Base-by-base conservation (phyloP, 2,113 vertebrate species). In the Amphiprion percula region DNA sequence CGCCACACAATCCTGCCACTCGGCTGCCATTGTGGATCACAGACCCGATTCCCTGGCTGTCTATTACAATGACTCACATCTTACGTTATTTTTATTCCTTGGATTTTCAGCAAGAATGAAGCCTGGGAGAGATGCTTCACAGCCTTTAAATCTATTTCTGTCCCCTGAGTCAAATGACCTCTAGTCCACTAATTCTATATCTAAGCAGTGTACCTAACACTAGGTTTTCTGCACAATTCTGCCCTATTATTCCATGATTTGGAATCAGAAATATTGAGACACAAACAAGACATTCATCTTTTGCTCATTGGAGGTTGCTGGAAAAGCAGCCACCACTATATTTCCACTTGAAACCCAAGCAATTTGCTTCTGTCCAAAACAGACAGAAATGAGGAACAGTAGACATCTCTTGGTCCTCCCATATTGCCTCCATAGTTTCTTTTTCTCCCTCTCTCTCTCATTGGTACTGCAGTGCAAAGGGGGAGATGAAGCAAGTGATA, bases 1-100 rank as follows among this genome's bases (percentile, higher is more conserved):
- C 50, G 41, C 50, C 39, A 24, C 83, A 87, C 66, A 83, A 81
- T 83, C 74, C 78, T 76, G 52, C 28, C 26, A 59, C 77, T 72
- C 23, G 66, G 76, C 74, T 87, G 75, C 84, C 67, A 83, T 65
- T 74, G 75, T 83, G 86, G 63, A 90, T 93, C 77, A 84, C 50
- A 74, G 74, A 81, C 65, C 53, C 39, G 74, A 89, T 85, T 90
- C 76, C 84, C 77, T 84, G 77, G 71, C 76, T 84, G 90, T 87
- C 85, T 84, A 80, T 83, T 90, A 76, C 54, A 90, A 75, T 92
- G 84, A 84, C 83, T 88, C 87, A 89, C 84, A 74, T 63, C 77
- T 88, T 74, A 74, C 86, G 89, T 88, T 85, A 77, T 87, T 82
- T 87, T 80, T 83, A 81, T 67, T 83, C 30, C 56, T 44, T 39